phyloP scores from a whole-genome alignment of 2,113 vertebrate species.

The Osmerus eperlanus region DNA sequence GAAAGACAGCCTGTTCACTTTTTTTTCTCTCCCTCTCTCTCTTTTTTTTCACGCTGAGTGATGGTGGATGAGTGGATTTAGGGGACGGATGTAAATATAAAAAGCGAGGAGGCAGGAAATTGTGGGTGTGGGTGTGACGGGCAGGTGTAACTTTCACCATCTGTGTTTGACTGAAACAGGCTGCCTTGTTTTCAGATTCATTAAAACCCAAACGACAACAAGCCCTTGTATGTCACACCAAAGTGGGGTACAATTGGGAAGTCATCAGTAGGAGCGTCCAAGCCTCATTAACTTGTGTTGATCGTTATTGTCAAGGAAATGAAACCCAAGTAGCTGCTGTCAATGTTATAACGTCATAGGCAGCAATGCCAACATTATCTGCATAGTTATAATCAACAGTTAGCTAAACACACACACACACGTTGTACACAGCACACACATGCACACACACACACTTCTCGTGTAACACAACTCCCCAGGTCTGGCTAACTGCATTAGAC shows the following conservation, averaged over 20 bases:
- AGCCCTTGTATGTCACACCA: too few relatives aligned
- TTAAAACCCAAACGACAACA: too few relatives aligned
- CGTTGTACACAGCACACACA: conserved; percentile 5
- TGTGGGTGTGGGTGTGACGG: conserved; percentile 24
- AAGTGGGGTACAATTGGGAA: too few relatives aligned
- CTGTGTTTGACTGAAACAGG: not conserved
- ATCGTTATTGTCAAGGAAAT: too few relatives aligned
- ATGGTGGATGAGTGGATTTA: conserved; percentile 14
- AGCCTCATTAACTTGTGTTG: too few relatives aligned
- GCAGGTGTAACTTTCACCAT: conserved; percentile 61
- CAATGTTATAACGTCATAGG: not conserved
- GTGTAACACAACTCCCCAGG: conserved; percentile 24
- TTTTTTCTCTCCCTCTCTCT: too few relatives aligned
- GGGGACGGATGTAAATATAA: conserved; percentile 29
- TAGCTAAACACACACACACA: conserved; percentile 9
- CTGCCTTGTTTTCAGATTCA: too few relatives aligned
- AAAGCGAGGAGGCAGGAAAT: conserved; percentile 55
- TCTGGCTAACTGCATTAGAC: conserved; percentile 39
- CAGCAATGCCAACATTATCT: not conserved
- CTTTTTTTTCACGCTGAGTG: conserved; percentile 39
- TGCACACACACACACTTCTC: conserved; percentile 18
- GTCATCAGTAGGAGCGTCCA: too few relatives aligned
- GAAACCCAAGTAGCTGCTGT: too few relatives aligned
- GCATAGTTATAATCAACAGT: too few relatives aligned
- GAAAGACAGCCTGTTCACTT: conserved; percentile 47